Base-by-base conservation (phyloP, 1,140 invertebrate species). In the Drosophila grimshawi region DNA sequence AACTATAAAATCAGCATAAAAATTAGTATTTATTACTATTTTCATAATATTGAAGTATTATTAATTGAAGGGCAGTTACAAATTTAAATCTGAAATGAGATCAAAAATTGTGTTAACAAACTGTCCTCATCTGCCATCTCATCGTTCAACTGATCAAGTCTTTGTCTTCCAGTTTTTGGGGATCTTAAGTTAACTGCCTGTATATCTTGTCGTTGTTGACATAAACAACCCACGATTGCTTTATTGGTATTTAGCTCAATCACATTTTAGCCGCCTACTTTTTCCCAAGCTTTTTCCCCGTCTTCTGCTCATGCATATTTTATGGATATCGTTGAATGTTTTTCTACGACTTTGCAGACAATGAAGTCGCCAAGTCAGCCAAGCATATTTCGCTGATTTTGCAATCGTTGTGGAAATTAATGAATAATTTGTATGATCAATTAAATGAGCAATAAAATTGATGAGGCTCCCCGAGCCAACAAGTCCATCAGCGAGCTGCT, bases 401-500 rank as follows among this genome's bases (percentile, higher is more conserved):
- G 78, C 66, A 83, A 68, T 75, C 82, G 62, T 76, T 63, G 73
- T 51, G 67, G 65, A 71, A 81, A 88, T 86, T 83, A 86, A 88
- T 86, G 82, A 86, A 86, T 86, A 86, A 86, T 86, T 86, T 86
- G 80, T 82, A 86, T 82, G 82, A 86, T 86, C 82, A 86, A 86
- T 86, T 86, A 86, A 86, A 88, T 88, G 82, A 53, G 83, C 82
- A 80, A 86, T 86, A 88, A 86, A 86, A 88, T 88, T 82, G 76
- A 86, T 86, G 83, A 69, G 65, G 61, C 68, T 57, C 64, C 72
- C 27, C 56, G 55, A 59, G 49, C 57, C 62, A 63, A 70, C 68
- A 33, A 19, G 53, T 66, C 62, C 62, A 72, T 30, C 35, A 19
- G 10, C 27, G 48, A 55, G 33, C 37, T 52, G 8, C 7, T 56